Percentiles rank a stretch among this genome's conserved stretches.
These are phyloP conservation scores for Hemithea aestivaria DNA, from an alignment of 2,888 invertebrate genomes.

Conservation along the genomic window DNA sequence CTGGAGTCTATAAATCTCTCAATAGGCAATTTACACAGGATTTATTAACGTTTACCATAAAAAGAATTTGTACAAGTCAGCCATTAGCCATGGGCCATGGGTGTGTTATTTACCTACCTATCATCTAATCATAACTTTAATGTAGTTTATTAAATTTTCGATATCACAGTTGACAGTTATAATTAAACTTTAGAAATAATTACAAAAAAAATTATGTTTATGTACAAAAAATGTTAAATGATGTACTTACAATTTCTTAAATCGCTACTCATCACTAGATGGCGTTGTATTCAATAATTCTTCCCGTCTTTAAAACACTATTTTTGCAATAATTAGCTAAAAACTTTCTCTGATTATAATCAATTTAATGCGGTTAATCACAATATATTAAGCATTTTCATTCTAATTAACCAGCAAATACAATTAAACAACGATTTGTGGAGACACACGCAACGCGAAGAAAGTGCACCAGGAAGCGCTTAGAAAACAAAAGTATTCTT, in stretches of 20 bases:
- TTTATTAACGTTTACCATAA: constrained; percentile 30
- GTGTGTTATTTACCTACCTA: no score
- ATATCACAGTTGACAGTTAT: no score
- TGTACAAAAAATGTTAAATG: background rate
- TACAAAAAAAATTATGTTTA: no score
- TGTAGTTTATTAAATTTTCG: no score
- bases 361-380: constrained; percentile 1
- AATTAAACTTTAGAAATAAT: no score
- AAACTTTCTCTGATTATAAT: background rate
- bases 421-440: constrained; percentile 21
- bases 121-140: no score
- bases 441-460: constrained; percentile 30
- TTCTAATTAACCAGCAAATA: constrained; percentile 15
- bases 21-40: constrained; percentile 39
- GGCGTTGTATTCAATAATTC: constrained; percentile 3
- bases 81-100: no score
- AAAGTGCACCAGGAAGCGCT: constrained; percentile 60
- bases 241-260: background rate
- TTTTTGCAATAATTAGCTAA: background rate
- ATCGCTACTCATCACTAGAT: constrained; percentile 8
- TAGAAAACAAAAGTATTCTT: constrained; percentile 67
- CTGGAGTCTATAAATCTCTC: constrained; percentile 44
- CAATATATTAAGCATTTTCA: constrained; percentile 16
- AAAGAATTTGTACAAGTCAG: constrained; percentile 13
- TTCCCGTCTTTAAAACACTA: background rate